Evolutionary conservation across 2,113 vertebrate species (phyloP).

Genomic region (Campylomormyrus tamandua): DNA sequence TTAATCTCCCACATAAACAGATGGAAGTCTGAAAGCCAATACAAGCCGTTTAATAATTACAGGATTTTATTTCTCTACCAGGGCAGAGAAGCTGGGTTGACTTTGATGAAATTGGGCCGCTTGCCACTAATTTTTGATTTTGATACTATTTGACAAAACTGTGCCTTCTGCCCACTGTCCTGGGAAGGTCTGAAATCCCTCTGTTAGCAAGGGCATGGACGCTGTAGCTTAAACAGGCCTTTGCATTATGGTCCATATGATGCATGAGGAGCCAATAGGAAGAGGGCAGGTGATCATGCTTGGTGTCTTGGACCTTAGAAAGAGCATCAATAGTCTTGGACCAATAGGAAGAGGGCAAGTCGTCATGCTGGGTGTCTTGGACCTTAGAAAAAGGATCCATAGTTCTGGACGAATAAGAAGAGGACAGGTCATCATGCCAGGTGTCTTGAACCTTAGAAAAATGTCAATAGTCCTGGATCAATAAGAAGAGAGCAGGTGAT

Average conservation of each 20-base stretch:
- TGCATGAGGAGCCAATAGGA: background rate
- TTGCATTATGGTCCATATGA: background rate
- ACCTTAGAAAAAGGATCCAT: background rate
- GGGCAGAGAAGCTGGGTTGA: background rate
- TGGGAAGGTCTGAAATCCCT: background rate
- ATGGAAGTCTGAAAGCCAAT: slow-evolving; percentile 16
- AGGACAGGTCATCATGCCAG: background rate
- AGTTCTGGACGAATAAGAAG: no score
- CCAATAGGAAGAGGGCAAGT: background rate
- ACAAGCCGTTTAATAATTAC: slow-evolving; percentile 10
- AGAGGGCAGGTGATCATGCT: background rate
- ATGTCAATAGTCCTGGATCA: background rate
- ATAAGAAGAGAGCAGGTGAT: background rate
- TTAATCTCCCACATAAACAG: slow-evolving; percentile 13
- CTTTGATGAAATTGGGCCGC: background rate
- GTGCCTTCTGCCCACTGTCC: background rate
- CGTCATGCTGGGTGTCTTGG: no score
- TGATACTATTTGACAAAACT: background rate
- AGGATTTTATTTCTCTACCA: background rate
- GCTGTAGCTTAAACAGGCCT: background rate
- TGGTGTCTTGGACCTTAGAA: background rate
- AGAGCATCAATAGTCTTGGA: background rate
- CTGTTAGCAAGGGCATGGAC: background rate
- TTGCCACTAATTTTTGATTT: background rate
- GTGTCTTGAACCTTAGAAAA: background rate